Evolutionary conservation across 2,113 vertebrate species (phyloP), one percentile per base, ranked within the genome.

Genomic region (Indicator maculatus): DNA sequence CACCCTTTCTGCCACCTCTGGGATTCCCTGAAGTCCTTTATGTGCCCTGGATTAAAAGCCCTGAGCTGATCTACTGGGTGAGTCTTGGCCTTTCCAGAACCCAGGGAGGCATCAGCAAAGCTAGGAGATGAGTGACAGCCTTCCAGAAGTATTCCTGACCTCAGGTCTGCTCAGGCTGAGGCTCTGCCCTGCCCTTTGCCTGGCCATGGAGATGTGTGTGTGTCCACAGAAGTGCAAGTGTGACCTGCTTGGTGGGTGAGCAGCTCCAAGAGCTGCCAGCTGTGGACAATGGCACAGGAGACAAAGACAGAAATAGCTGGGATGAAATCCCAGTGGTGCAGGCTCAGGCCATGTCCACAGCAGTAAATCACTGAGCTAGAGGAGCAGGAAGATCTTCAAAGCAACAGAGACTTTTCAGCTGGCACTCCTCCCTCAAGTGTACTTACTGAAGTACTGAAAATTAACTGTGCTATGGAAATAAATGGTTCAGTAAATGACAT

Each of bases 221-320:
- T 6, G 20, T 3, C 3, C 47, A 30, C 0, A 72, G 76, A 11
- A 3, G 9, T 38, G 38, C 50, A 30, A 11, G 44, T 55, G 69
- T 39, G 90, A 50, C 36, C 21, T n/a, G 45, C 47, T 12, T 0
- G 0, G 16, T n/a, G 75, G 14, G 19, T 27, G 45, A 47, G 26
- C 18, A 33, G 8, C 63, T 75, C 63, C 55, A 67, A 53, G 71
- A 75, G 36, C 73, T 79, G 33, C 67, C 64, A n/a, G 41, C 58
- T 50, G 31, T 9, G 33, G n/a, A 16, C 70, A 73, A 64, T 60
- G n/a, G 50, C 4, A 3, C 74, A 55, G 70, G 60, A 84, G 16
- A 19, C 41, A 67, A 59, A 60, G 33, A 23, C 12, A 84, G 50
- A 82, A 78, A 17, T 6, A 79, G 27, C 11, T 55, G 39, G 26